These are phyloP conservation scores for Myrmecophaga tridactyla DNA, from an alignment of 2,113 vertebrate species.

Conservation along the genomic window DNA sequence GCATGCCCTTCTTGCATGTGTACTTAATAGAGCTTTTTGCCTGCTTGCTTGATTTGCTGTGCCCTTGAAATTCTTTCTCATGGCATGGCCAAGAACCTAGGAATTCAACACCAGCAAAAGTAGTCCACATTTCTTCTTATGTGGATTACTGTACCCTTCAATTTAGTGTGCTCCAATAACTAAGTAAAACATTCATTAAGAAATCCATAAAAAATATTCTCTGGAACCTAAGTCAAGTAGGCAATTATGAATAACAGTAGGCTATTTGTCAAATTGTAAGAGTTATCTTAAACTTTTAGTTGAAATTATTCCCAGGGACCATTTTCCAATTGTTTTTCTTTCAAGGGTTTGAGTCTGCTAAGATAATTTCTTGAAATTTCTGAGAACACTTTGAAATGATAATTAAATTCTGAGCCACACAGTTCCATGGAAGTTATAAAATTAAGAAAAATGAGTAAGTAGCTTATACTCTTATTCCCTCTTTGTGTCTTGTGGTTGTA, in stretches of 20 bases:
- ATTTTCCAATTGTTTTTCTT: not conserved
- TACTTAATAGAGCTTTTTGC: too few species aligned
- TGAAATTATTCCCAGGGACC: not conserved
- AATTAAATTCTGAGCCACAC: not conserved
- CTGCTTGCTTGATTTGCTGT: too few species aligned
- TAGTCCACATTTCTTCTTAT: not conserved
- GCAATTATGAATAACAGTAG: not conserved
- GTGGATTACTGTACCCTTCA: not conserved
- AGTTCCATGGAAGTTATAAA: not conserved
- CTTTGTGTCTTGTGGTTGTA: not conserved
- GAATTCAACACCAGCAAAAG: too few species aligned
- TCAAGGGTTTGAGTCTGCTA: not conserved
- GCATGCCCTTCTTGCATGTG: too few species aligned
- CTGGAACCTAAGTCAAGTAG: not conserved
- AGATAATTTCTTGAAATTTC: slow-evolving; percentile 10
- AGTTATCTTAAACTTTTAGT: not conserved
- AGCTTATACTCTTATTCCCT: not conserved
- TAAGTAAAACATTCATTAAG: slow-evolving; percentile 3
- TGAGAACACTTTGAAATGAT: not conserved
- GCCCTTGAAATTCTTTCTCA: too few species aligned
- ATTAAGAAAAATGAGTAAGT: not conserved
- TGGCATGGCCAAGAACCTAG: too few species aligned
- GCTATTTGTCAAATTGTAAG: not conserved
- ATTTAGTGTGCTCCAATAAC: not conserved
- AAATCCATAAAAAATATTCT: slow-evolving; percentile 1